Evolutionary conservation across 2,888 invertebrate genomes (phyloP).

Genomic region (Limnephilus lunatus): DNA sequence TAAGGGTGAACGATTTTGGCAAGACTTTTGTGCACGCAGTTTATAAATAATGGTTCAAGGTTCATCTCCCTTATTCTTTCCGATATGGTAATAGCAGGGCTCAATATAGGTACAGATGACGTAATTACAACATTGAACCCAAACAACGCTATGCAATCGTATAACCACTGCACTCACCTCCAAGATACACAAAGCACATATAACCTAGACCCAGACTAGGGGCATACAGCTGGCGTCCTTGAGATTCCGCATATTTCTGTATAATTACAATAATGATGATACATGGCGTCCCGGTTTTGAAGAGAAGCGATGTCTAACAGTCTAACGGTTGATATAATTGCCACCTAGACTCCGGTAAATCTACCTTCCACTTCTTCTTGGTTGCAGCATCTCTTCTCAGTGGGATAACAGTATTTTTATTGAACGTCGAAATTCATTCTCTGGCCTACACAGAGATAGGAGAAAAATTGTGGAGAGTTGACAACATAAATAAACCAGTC

Average conservation of each 20-base stretch:
- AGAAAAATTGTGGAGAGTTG: not conserved
- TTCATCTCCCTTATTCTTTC: not conserved
- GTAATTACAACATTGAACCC: not conserved
- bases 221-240: not conserved
- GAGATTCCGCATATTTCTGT: conserved; percentile 14
- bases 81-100: not conserved
- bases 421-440: not conserved
- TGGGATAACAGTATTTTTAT: conserved; percentile 26
- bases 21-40: too few species aligned
- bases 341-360: not conserved
- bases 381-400: not conserved
- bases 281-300: not conserved
- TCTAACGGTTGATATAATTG: conserved; percentile 18
- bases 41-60: too few species aligned
- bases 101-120: not conserved
- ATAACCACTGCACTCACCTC: not conserved
- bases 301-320: conserved; percentile 6
- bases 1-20: too few species aligned
- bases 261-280: conserved; percentile 30
- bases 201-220: not conserved
- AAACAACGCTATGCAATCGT: not conserved
- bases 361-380: not conserved
- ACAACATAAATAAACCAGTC: too few species aligned
- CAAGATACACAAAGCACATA: not conserved
- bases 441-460: not conserved